These are phyloP conservation scores for Hanleya hanleyi DNA, from an alignment of 2,888 invertebrate genomes.

Conservation along the genomic window DNA sequence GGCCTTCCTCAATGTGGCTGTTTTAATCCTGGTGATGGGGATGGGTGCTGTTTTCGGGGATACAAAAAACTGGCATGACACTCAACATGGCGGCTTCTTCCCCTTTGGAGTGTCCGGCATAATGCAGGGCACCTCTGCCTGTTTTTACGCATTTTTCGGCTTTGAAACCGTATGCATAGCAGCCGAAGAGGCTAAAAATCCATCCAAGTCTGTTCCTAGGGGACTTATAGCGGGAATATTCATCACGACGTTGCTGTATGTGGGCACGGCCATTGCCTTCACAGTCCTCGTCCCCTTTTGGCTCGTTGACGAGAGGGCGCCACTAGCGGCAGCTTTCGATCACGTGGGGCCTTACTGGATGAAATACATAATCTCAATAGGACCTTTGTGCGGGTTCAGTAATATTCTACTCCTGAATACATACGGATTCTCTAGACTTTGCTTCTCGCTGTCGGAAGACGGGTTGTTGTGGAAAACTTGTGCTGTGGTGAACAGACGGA, in stretches of 20 bases:
- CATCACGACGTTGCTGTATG: slow-evolving; percentile 56
- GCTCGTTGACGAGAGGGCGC: slow-evolving; percentile 56
- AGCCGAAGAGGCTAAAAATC: slow-evolving; percentile 73
- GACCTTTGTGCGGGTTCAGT: slow-evolving; percentile 61
- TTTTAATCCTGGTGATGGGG: slow-evolving; percentile 69
- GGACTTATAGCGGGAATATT: slow-evolving; percentile 62
- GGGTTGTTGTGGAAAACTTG: slow-evolving; percentile 83
- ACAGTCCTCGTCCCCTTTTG: slow-evolving; percentile 59
- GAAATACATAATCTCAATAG: slow-evolving; percentile 57
- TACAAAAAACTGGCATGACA: slow-evolving; percentile 83
- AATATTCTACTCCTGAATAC: slow-evolving; percentile 81
- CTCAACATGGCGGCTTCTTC: slow-evolving; percentile 59
- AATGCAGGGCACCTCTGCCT: slow-evolving; percentile 72
- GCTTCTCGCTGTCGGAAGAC: slow-evolving; percentile 93
- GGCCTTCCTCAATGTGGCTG: slow-evolving; percentile 65
- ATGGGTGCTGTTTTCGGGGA: slow-evolving; percentile 90
- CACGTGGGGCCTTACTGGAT: slow-evolving; percentile 59
- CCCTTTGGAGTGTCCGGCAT: slow-evolving; percentile 66
- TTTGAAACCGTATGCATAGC: slow-evolving; percentile 73
- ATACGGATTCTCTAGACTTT: slow-evolving; percentile 87
- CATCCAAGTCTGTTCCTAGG: slow-evolving; percentile 70
- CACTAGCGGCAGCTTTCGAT: slow-evolving; percentile 65
- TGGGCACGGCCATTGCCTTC: slow-evolving; percentile 55
- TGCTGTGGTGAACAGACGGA: slow-evolving; percentile 83
- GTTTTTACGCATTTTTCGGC: slow-evolving; percentile 73